Conservation (phyloP, 1,140 invertebrate species). For the Dendrolimus punctatus region DNA sequence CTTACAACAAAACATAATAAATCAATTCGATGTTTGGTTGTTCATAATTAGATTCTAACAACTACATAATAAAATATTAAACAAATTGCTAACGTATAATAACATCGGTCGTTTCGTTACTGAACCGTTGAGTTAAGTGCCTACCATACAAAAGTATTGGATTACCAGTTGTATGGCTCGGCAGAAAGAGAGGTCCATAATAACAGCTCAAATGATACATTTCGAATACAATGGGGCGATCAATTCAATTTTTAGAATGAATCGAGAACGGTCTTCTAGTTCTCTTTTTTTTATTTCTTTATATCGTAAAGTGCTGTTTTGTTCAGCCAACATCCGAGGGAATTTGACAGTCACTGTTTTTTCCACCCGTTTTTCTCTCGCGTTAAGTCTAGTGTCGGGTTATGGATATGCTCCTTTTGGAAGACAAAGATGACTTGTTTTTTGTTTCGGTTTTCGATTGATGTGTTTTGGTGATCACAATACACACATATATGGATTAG, state of each 20-base stretch:
- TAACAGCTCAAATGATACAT: slow-evolving; percentile 72
- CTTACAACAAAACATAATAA: no score
- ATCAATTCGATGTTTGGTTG: no score
- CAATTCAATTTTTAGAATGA: slow-evolving; percentile 67
- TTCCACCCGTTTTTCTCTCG: slow-evolving; percentile 55
- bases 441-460: no score
- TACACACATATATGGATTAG: no score
- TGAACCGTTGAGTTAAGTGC: slow-evolving; percentile 54
- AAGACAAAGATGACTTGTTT: no score
- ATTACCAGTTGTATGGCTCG: slow-evolving; percentile 62
- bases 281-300: slow-evolving; percentile 59
- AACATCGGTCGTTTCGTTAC: slow-evolving; percentile 46
- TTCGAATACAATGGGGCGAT: slow-evolving; percentile 70
- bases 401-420: slow-evolving; percentile 22
- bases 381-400: slow-evolving; percentile 46
- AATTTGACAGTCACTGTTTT: slow-evolving; percentile 70
- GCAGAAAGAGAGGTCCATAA: slow-evolving; percentile 66
- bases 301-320: slow-evolving; percentile 63
- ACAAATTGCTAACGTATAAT: slow-evolving; percentile 40
- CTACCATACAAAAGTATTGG: slow-evolving; percentile 71
- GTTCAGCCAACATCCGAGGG: slow-evolving; percentile 65
- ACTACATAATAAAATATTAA: slow-evolving; percentile 38
- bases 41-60: background rate
- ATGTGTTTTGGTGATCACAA: no score
- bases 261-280: slow-evolving; percentile 68